phyloP scores from a whole-genome alignment of 53 echinoderm and acorn worm species.

The Holothuria leucospilota region DNA sequence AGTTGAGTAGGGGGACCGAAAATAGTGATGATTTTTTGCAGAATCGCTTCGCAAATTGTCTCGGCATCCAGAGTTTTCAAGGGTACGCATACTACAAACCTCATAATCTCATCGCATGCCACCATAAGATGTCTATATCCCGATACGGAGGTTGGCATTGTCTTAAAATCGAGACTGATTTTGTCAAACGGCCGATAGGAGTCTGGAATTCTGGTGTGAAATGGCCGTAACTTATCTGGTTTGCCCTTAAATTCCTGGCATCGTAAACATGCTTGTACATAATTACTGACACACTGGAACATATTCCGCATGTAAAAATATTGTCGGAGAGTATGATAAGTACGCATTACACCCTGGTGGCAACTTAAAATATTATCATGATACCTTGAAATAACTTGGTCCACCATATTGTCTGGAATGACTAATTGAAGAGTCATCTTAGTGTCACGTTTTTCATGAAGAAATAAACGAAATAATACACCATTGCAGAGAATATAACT shows the following conservation, averaged over 20 bases:
- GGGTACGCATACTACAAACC: slow-evolving; percentile 52
- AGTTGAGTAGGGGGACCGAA: slow-evolving; percentile 57
- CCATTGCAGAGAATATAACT: slow-evolving; percentile 3
- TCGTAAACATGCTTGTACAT: slow-evolving; percentile 8
- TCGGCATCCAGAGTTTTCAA: slow-evolving; percentile 20
- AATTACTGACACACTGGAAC: slow-evolving; percentile 24
- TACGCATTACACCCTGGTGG: slow-evolving; percentile 24
- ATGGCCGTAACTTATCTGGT: slow-evolving; percentile 20
- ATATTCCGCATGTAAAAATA: too few relatives aligned
- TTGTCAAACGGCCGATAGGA: slow-evolving; percentile 19
- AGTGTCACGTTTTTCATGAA: not conserved
- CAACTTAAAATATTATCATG: slow-evolving; percentile 19
- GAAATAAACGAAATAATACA: not conserved
- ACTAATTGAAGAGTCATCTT: slow-evolving; percentile 18
- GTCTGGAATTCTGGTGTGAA: slow-evolving; percentile 3
- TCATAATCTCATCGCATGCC: slow-evolving; percentile 49
- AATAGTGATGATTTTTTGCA: slow-evolving; percentile 27
- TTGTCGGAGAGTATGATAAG: slow-evolving; percentile 49
- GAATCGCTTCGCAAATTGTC: slow-evolving; percentile 37
- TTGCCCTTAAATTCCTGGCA: slow-evolving; percentile 38
- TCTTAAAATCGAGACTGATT: slow-evolving; percentile 40
- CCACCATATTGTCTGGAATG: slow-evolving; percentile 1
- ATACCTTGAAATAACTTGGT: slow-evolving; percentile 11
- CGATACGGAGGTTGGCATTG: slow-evolving; percentile 18
- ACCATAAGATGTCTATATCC: slow-evolving; percentile 29